Base-by-base conservation (phyloP, 2,113 vertebrate species). In the Crocuta crocuta region DNA sequence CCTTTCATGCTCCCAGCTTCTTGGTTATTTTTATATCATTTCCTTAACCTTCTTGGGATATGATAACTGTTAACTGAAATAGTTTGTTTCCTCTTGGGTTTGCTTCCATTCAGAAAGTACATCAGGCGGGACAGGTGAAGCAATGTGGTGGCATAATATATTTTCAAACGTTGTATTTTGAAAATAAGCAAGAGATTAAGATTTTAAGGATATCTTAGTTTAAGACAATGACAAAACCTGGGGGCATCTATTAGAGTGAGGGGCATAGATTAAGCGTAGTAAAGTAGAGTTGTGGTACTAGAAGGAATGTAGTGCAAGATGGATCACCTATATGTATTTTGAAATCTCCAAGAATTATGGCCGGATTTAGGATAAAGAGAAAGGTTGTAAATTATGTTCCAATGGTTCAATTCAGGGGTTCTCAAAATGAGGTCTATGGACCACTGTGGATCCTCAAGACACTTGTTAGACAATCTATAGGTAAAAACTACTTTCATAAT, bases 1-100 rank as follows among this genome's bases (percentile, higher is more conserved):
- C 12, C 28, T 84, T 71, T 94, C 23, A 53, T 4, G n/a, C 0
- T 2, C 2, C 24, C 28, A 88, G 43, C 4, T 4, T 79, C 17
- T 79, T 95, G 21, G 21, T 76, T 84, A 74, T 94, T 48, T 73
- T 89, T 92, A 65, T 78, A 19, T 92, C 8, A 94, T 28, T 81
- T 95, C 43, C 43, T 85, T 81, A 81, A 31, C 10, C 58, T 93
- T 93, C 61, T 92, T 78, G 8, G 31, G 2, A 8, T 45, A n/a
- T 87, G 35, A 50, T 39, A 82, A 93, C 74, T 76, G 24, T 81
- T 66, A 19, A 65, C 10, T 74, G 43, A 97, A 48, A 65, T 61
- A 96, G 16, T 9, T 50, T 89, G 24, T 61, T 90, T 93, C 26
- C 26, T 90, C 61, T 94, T 63, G 7, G 5, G 5, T 43, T 90